These are phyloP conservation scores for Trypoxylon attenuatum DNA, from an alignment of 2,888 invertebrate genomes.

Conservation along the genomic window DNA sequence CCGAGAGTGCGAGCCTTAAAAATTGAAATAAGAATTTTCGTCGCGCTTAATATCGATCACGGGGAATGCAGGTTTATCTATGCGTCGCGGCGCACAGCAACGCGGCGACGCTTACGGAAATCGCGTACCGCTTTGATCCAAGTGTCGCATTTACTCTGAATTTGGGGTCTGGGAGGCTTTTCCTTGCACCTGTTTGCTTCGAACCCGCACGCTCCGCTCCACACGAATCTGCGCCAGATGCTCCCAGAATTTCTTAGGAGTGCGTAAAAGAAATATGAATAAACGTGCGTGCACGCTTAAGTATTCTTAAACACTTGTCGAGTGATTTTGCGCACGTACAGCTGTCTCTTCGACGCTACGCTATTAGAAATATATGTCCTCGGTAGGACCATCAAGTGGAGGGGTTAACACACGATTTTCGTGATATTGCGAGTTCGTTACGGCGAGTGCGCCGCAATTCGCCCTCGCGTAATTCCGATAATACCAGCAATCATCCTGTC, in stretches of 20 bases:
- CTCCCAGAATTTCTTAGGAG: conserved; percentile 40
- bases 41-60: conserved; percentile 6
- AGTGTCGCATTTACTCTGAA: conserved; percentile 28
- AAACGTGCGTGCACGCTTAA: conserved; percentile 18
- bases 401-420: conserved; percentile 54
- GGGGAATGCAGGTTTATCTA: background rate
- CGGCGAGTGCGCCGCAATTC: conserved; percentile 62
- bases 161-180: conserved; percentile 28
- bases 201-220: conserved; percentile 1
- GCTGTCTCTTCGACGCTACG: too few relatives aligned
- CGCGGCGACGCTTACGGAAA: conserved; percentile 11
- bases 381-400: too few relatives aligned
- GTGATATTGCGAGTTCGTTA: conserved; percentile 66
- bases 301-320: conserved; percentile 16
- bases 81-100: background rate
- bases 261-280: conserved; percentile 26
- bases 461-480: conserved; percentile 68
- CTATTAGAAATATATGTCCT: too few relatives aligned
- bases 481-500: conserved; percentile 72
- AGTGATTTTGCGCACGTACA: conserved; percentile 34
- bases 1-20: too few relatives aligned
- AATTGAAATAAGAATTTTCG: conserved; percentile 13
- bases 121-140: conserved; percentile 31
- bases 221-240: conserved; percentile 26
- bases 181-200: conserved; percentile 31